A percentile compares a stretch with the other conserved stretches of the same genome.
These are phyloP conservation scores for Burhinus oedicnemus DNA, from an alignment of 2,113 vertebrate species.

Conservation along the genomic window DNA sequence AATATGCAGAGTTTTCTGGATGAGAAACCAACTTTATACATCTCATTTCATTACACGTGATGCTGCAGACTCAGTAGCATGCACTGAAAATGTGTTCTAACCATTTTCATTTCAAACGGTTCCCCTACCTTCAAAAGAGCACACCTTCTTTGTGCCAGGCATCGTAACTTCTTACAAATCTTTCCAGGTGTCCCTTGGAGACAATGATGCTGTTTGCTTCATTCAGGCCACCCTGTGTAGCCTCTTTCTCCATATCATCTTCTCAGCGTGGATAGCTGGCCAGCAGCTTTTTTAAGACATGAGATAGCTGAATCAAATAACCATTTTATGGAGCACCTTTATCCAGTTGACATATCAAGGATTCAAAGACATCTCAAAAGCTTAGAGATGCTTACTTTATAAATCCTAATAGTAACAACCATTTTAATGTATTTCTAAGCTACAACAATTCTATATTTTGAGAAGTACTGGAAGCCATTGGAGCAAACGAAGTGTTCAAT, in stretches of 20 bases:
- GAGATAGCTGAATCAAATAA: not conserved
- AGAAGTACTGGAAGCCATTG: not conserved
- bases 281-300: not conserved
- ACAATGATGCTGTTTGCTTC: not conserved
- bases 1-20: not conserved
- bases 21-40: not conserved
- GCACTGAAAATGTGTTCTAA: not conserved
- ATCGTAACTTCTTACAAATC: not conserved
- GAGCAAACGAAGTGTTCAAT: not conserved
- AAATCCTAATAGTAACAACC: not conserved
- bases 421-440: not conserved
- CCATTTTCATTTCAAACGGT: rapidly evolving
- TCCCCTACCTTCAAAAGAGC: not conserved
- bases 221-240: not conserved
- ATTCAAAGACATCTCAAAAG: not conserved
- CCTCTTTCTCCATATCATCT: not conserved
- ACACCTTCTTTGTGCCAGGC: not conserved
- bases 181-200: not conserved
- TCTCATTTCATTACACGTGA: not conserved
- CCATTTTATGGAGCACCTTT: not conserved
- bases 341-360: not conserved
- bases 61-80: not conserved
- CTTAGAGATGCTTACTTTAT: not conserved
- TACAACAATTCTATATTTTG: not conserved
- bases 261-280: not conserved